Evolutionary conservation across 2,797 vertebrate species (phyloP).

Genomic region (Phrynocephalus forsythii): DNA sequence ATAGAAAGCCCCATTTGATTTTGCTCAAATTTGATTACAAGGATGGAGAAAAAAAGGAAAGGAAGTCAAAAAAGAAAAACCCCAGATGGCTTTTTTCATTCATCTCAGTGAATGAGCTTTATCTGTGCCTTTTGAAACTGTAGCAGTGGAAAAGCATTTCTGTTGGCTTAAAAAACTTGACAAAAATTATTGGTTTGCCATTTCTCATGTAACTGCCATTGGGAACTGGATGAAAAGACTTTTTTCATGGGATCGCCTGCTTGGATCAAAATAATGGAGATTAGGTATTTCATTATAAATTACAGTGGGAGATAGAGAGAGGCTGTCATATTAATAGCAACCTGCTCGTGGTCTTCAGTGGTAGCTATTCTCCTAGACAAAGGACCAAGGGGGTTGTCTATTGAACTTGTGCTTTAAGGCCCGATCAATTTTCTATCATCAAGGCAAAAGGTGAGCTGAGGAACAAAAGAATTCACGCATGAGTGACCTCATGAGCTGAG

Average conservation of each 20-base stretch:
- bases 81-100: constrained; percentile 99
- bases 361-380: constrained; percentile 91
- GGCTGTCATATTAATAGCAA: constrained; percentile 95
- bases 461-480: constrained; percentile 87
- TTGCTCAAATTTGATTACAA: constrained; percentile 99
- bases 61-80: constrained; percentile 97
- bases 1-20: constrained; percentile 99
- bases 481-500: constrained; percentile 85
- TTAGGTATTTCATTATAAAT: constrained; percentile 95
- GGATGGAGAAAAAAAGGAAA: constrained; percentile 93
- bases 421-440: constrained; percentile 94
- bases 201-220: constrained; percentile 96
- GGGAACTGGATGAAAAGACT: constrained; percentile 92
- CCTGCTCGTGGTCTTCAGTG: constrained; percentile 87
- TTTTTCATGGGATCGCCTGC: constrained; percentile 87
- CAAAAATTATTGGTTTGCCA: constrained; percentile 99
- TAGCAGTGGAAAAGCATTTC: constrained; percentile 98
- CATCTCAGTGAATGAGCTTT: constrained; percentile 98
- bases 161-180: constrained; percentile 97
- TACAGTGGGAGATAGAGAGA: constrained; percentile 91
- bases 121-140: constrained; percentile 98
- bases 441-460: constrained; percentile 87
- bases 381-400: constrained; percentile 86
- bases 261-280: constrained; percentile 97
- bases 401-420: constrained; percentile 89